Evolutionary conservation across 1,140 invertebrate genomes (phyloP).

Genomic region (Drosophila nasuta): DNA sequence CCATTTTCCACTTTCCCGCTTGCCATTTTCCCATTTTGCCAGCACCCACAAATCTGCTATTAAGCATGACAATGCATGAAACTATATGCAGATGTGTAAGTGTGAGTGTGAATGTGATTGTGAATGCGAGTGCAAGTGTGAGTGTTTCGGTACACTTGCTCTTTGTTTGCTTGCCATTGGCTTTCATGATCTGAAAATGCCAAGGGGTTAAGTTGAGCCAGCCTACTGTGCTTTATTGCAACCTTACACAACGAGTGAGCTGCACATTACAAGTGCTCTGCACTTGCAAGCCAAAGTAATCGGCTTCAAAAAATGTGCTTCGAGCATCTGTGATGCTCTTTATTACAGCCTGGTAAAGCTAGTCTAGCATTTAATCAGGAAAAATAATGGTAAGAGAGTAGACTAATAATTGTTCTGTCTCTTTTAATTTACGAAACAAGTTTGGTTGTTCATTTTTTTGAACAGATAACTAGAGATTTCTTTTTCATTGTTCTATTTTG

Average conservation of each 20-base stretch:
- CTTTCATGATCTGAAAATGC: conserved; percentile 12
- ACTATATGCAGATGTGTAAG: background rate
- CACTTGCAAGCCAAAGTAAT: background rate
- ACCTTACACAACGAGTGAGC: background rate
- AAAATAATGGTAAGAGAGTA: no score
- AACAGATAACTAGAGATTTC: no score
- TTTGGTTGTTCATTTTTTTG: no score
- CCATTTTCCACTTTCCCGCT: background rate
- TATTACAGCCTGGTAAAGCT: no score
- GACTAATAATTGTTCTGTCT: no score
- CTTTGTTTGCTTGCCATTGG: conserved; percentile 17
- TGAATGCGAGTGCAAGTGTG: background rate
- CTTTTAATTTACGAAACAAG: no score
- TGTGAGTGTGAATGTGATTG: background rate
- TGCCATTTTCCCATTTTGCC: background rate
- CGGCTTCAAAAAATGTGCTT: background rate
- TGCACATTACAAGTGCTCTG: conserved; percentile 1
- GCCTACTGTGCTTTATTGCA: background rate
- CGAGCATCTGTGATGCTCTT: background rate
- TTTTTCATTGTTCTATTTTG: no score
- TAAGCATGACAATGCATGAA: conserved; percentile 51
- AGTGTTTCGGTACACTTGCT: conserved; percentile 1
- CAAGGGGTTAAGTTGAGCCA: conserved; percentile 6
- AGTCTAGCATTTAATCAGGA: no score
- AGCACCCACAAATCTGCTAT: conserved; percentile 30